Conservation (phyloP, 2,888 invertebrate species). For the Choristoneura rosaceana region DNA sequence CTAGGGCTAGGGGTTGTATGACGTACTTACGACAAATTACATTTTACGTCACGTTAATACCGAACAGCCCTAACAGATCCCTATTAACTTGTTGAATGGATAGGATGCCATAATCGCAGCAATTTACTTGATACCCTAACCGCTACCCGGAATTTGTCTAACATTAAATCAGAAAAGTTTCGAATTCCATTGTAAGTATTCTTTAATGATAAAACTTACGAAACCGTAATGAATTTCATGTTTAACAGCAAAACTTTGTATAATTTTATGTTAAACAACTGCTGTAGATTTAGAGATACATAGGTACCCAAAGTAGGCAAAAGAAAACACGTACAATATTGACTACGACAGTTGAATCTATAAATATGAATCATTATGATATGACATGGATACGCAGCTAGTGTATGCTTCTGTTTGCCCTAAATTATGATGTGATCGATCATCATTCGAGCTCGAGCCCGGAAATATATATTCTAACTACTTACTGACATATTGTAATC, state of each 20-base stretch:
- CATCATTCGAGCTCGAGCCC: not conserved
- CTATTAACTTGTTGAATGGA: constrained; percentile 36
- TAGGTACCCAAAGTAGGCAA: too few species aligned
- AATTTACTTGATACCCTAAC: constrained; percentile 28
- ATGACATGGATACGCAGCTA: not conserved
- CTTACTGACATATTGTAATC: not conserved
- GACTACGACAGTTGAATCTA: too few species aligned
- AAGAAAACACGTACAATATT: too few species aligned
- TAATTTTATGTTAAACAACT: not conserved
- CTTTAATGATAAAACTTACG: constrained; percentile 7
- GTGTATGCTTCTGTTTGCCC: not conserved
- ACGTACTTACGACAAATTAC: constrained; percentile 20
- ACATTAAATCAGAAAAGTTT: constrained; percentile 29
- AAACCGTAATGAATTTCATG: constrained; percentile 4
- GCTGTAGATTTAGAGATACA: not conserved
- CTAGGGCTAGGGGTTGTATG: not conserved
- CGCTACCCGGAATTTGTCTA: constrained; percentile 21
- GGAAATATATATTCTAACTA: not conserved
- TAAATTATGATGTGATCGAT: not conserved
- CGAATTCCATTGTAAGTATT: constrained; percentile 8
- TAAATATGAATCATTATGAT: too few species aligned
- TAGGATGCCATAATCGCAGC: constrained; percentile 24
- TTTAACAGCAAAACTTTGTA: not conserved
- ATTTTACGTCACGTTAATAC: constrained; percentile 10
- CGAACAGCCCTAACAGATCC: constrained; percentile 12